Conservation (phyloP, 2,113 vertebrate species). For the Echinops telfairi region DNA sequence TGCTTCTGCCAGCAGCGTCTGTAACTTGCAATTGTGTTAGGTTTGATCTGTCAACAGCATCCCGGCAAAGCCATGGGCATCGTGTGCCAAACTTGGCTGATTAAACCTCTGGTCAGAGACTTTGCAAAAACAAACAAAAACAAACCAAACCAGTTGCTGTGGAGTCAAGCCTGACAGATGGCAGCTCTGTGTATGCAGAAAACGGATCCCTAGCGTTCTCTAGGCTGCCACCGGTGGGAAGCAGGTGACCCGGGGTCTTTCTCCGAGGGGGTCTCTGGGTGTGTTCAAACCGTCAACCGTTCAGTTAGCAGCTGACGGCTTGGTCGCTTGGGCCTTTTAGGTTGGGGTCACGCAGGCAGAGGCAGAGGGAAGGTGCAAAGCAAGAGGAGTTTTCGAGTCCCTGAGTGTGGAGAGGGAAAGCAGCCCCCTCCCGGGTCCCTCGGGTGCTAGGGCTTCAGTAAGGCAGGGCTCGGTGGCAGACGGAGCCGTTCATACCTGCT, state of each 20-base stretch:
- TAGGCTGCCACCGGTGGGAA: not conserved
- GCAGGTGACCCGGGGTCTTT: not conserved
- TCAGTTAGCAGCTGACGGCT: not conserved
- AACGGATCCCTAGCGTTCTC: not conserved
- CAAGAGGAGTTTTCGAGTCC: not conserved
- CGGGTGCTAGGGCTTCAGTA: not conserved
- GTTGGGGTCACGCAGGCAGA: not conserved
- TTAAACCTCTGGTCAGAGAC: not conserved
- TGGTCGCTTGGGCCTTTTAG: not conserved
- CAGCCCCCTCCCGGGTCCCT: not conserved
- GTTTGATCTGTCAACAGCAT: not conserved
- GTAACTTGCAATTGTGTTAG: too few relatives aligned
- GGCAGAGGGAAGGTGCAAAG: not conserved
- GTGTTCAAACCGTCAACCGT: not conserved
- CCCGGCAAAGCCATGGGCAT: not conserved
- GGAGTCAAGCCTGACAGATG: not conserved
- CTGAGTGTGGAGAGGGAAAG: not conserved
- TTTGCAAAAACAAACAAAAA: not conserved
- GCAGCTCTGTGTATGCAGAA: not conserved
- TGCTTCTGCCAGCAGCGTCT: not conserved
- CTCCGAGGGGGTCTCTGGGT: not conserved
- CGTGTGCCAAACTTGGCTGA: not conserved
- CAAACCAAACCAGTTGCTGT: not conserved
- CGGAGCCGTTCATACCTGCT: slow-evolving; percentile 87
- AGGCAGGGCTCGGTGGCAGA: not conserved